Percentiles rank a stretch among this genome's conserved stretches.
Evolutionary conservation across 2,113 vertebrate species (phyloP).

Genomic region (Pteronura brasiliensis): DNA sequence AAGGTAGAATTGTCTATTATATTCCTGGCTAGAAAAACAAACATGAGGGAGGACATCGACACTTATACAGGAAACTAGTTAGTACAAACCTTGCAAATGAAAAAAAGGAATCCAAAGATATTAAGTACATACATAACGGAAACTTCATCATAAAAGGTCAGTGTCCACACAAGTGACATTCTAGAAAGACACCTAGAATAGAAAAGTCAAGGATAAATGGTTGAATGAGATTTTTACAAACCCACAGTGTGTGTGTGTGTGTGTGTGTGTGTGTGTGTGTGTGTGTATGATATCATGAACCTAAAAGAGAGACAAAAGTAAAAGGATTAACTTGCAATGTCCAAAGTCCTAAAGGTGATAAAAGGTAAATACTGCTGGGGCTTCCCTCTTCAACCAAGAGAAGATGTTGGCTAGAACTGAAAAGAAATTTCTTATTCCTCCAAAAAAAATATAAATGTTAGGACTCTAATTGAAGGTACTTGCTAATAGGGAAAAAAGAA

Average conservation of each 20-base stretch:
- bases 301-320: neutral
- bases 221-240: neutral
- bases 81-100: neutral
- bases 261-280: neutral
- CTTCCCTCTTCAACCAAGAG: neutral
- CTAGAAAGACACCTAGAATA: neutral
- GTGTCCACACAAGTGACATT: neutral
- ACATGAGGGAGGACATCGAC: neutral
- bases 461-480: neutral
- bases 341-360: neutral
- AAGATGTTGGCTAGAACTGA: neutral
- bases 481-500: neutral
- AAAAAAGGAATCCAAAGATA: neutral
- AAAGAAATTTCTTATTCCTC: neutral
- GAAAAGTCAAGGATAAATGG: neutral
- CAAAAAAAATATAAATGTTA: neutral
- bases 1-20: neutral
- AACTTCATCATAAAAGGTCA: neutral
- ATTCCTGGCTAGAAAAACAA: neutral
- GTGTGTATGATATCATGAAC: neutral
- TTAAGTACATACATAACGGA: neutral
- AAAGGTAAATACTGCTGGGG: neutral
- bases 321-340: neutral
- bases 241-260: neutral
- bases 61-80: neutral